Base-by-base conservation (phyloP, 2,888 invertebrate species). In the Clanis bilineata region DNA sequence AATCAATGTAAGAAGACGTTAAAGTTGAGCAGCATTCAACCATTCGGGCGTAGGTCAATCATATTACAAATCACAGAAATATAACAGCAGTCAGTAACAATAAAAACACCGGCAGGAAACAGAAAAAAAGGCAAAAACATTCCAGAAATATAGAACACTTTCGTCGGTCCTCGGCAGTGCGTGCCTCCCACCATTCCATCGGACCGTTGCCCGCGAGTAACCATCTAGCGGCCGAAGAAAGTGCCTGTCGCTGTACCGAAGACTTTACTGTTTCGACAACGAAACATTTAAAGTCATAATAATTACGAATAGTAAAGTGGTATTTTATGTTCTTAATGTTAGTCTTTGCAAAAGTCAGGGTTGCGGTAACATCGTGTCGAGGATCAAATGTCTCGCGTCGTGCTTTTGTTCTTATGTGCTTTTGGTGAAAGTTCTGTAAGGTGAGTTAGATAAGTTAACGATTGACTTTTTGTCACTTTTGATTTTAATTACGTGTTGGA, bases 361-460 rank as follows among this genome's bases (percentile, higher is more conserved):
- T 32, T 51, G 22, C 47, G 22, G 45, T 60, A 47, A 45, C 56
- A 39, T 23, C 41, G 57, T 28, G 36, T 44, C 18, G 41, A 39
- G 47, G 41, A n/a, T 54, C 61, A 61, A 57, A 57, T 57, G 56
- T 41, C 23, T 57, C 57, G 41, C 32, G n/a, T 5, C 28, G 32
- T 60, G 47, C 28, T 57, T 44, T 54, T 57, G 44, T 57, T 54
- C 41, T 23, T 55, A 32, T 47, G 44, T 39, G 28, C n/a, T 41
- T 54, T 43, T 54, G 51, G 61, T 61, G 61, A 61, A 61, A 61
- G 57, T 61, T 38, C 43, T 54, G 57, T 36, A 41, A 51, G 57
- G 60, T 60, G 47, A 56, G 56, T 23, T 23, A 4, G 22, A 23
- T 15, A n/a, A 25, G 10, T 36, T 6, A 18, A n/a, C 18, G 47